phyloP scores from a whole-genome alignment of 2,888 invertebrate species.

The Drosophila histrio region DNA sequence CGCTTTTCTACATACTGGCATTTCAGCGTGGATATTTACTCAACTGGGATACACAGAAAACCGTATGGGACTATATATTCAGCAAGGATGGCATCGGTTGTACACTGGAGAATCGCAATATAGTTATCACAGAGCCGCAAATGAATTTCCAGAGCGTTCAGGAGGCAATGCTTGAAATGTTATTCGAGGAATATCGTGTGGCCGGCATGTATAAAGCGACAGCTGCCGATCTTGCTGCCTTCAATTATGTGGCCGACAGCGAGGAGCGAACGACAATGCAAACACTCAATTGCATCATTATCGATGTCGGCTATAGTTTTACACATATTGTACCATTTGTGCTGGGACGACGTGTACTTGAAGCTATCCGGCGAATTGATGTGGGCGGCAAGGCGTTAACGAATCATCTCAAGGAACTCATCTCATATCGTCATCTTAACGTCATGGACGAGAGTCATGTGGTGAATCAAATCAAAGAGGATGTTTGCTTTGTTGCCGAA shows the following conservation, averaged over 20 bases:
- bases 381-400: slow-evolving; percentile 98
- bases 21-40: slow-evolving; percentile 97
- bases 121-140: slow-evolving; percentile 96
- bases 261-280: slow-evolving; percentile 84
- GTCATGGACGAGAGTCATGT: slow-evolving; percentile 99
- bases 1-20: slow-evolving; percentile 96
- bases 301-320: slow-evolving; percentile 98
- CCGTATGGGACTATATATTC: slow-evolving; percentile 98
- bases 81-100: slow-evolving; percentile 93
- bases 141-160: slow-evolving; percentile 96
- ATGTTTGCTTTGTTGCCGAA: slow-evolving; percentile 95
- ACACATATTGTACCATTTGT: slow-evolving; percentile 97
- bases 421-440: slow-evolving; percentile 97
- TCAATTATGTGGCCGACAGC: slow-evolving; percentile 86
- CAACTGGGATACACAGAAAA: slow-evolving; percentile 97
- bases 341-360: slow-evolving; percentile 88
- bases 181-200: slow-evolving; percentile 99
- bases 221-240: slow-evolving; percentile 90
- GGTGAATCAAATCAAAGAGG: slow-evolving; percentile 99
- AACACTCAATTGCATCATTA: slow-evolving; percentile 90
- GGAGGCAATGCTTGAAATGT: slow-evolving; percentile 97
- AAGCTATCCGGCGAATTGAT: slow-evolving; percentile 93
- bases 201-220: slow-evolving; percentile 92
- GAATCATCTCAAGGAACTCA: slow-evolving; percentile 98
- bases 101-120: slow-evolving; percentile 90